These are phyloP conservation scores for Platysteira castanea DNA, from an alignment of 2,113 vertebrate species.

Conservation along the genomic window DNA sequence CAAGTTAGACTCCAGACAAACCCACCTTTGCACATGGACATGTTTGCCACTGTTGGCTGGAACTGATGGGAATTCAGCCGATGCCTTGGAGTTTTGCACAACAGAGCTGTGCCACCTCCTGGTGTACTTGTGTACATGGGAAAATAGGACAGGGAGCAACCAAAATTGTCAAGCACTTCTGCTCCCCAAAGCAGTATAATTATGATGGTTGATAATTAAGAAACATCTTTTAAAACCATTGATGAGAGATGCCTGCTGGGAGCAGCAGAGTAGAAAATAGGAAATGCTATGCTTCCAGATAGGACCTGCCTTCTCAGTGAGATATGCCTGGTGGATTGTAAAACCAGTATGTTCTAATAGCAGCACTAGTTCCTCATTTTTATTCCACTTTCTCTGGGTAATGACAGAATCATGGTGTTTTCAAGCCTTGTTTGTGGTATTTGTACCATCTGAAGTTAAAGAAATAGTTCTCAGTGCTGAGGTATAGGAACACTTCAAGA, in stretches of 20 bases:
- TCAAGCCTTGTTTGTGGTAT: neutral
- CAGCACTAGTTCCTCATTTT: neutral
- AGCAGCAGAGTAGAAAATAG: neutral
- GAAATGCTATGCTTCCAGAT: neutral
- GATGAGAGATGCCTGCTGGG: neutral
- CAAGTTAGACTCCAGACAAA: neutral
- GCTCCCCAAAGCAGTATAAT: neutral
- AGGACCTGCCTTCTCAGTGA: neutral
- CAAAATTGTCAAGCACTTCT: neutral
- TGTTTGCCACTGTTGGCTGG: neutral
- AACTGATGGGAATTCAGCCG: neutral
- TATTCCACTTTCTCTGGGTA: neutral
- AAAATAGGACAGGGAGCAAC: neutral
- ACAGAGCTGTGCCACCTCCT: slow-evolving; percentile 4
- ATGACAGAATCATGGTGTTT: neutral
- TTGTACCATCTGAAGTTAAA: neutral
- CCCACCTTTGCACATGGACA: accelerated
- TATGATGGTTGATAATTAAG: neutral
- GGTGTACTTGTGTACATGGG: neutral
- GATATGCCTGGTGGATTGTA: neutral
- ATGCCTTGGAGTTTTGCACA: neutral
- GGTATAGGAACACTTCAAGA: neutral
- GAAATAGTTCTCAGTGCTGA: neutral
- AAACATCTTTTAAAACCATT: neutral
- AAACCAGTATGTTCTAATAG: neutral